These are phyloP conservation scores for Zoanthus gigantus DNA, from an alignment of 92 coral and sea anemone species.

Conservation along the genomic window DNA sequence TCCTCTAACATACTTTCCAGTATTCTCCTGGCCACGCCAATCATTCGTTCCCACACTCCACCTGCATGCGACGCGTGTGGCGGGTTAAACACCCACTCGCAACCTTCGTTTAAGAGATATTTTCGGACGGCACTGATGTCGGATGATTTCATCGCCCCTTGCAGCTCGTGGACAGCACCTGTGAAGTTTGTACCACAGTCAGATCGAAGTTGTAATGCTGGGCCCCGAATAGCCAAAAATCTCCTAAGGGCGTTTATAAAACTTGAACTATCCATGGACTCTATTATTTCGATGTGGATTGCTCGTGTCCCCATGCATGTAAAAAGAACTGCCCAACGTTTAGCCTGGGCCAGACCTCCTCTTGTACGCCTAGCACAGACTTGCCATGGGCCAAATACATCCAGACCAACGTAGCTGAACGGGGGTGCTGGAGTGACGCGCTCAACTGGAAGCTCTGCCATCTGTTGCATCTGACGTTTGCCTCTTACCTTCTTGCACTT, in stretches of 20 bases:
- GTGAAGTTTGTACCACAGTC: slow-evolving; percentile 55
- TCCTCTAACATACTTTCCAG: slow-evolving; percentile 38
- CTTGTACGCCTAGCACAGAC: slow-evolving; percentile 55
- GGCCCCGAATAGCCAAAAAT: slow-evolving; percentile 54
- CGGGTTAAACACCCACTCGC: slow-evolving; percentile 50
- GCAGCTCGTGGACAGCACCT: slow-evolving; percentile 57
- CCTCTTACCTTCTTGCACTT: slow-evolving; percentile 59
- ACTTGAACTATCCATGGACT: slow-evolving; percentile 62
- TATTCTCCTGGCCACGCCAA: slow-evolving; percentile 46
- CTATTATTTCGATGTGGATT: slow-evolving; percentile 60
- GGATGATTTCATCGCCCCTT: slow-evolving; percentile 23
- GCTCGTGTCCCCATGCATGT: slow-evolving; percentile 51
- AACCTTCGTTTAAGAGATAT: slow-evolving; percentile 38
- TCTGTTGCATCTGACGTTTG: slow-evolving; percentile 53
- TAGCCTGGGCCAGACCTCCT: slow-evolving; percentile 52
- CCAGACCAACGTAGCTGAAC: slow-evolving; percentile 31
- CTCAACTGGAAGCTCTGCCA: slow-evolving; percentile 28
- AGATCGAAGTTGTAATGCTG: slow-evolving; percentile 56
- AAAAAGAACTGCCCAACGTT: slow-evolving; percentile 73
- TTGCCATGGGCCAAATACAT: slow-evolving; percentile 61
- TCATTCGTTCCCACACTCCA: slow-evolving; percentile 70
- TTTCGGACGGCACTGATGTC: slow-evolving; percentile 14
- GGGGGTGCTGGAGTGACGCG: slow-evolving; percentile 43
- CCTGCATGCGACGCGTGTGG: slow-evolving; percentile 66
- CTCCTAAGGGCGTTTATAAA: slow-evolving; percentile 62